Evolutionary conservation across 2,888 invertebrate species (phyloP), one percentile per base, ranked within the genome.

Genomic region (Melanophora roralis): DNA sequence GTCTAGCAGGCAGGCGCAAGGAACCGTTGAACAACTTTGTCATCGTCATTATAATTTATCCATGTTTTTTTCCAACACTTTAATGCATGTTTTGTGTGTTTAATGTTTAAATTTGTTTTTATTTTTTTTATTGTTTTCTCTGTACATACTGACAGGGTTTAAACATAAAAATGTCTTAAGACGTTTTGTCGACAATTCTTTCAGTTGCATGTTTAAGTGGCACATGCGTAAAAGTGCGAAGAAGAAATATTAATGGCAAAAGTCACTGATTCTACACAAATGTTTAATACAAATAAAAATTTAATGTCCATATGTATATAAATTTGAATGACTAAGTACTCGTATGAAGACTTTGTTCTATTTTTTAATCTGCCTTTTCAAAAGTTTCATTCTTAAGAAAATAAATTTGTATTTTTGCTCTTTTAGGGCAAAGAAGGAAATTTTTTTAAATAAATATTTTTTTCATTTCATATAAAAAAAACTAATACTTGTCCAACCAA

Each of bases 201-300:
- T 16, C 21, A 23, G 57, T 55, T 71, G 45, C 47, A 59, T 65
- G 32, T 68, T 57, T 23, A 62, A 64, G 76, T 76, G 80, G 68
- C 80, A 76, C 80, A 80, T 80, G 80, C 80, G 80, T 76, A 80
- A 64, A 80, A 68, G 76, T 80, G 80, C 51, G 72, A 80, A 80
- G 74, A 74, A 38, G 74, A 74, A 38, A 51, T 59, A 51, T 64
- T 72, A 32, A 60, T 67, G 72, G 16, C 78, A 60, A 72, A 62
- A 45, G 67, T 62, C 62, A 69, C 45, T 55, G 43, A 45, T 55
- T 72, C 51, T 16, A 59, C 62, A 57, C 40, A 47, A 2, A 43
- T 43, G 16, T 16, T n/a, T n/a, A n/a, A n/a, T n/a, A n/a, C n/a
- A n/a, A n/a, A n/a, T n/a, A n/a, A n/a, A n/a, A n/a, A n/a, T n/a